Conservation (phyloP, 2,113 vertebrate species). For the Okapia johnstoni region DNA sequence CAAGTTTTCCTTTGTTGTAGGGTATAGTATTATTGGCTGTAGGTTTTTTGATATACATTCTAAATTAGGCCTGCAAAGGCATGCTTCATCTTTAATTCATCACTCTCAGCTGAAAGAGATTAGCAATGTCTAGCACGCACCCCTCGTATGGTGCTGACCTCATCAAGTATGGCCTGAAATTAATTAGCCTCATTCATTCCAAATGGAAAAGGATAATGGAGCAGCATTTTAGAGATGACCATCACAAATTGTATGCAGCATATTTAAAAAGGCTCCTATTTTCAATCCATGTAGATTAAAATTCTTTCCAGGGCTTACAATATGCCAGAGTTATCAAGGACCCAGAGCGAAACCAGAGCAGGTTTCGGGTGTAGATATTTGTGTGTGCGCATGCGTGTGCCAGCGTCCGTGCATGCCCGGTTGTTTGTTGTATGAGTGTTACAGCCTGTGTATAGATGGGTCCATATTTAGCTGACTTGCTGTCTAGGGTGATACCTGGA, state of each 20-base stretch:
- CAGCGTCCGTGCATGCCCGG: not conserved
- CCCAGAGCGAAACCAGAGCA: constrained; percentile 54
- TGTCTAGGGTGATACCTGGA: constrained; percentile 71
- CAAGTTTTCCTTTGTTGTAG: constrained; percentile 86
- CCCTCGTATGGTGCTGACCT: constrained; percentile 86
- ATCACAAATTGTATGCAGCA: constrained; percentile 83
- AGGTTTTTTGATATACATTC: constrained; percentile 88
- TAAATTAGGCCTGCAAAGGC: constrained; percentile 87
- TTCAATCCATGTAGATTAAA: constrained; percentile 79
- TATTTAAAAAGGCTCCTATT: constrained; percentile 80
- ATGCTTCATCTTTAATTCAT: constrained; percentile 90
- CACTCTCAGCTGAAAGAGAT: constrained; percentile 89
- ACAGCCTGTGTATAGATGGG: not conserved
- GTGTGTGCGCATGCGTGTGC: constrained; percentile 43
- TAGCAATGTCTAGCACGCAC: constrained; percentile 87
- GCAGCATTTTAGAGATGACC: constrained; percentile 86
- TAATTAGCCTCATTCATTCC: constrained; percentile 89
- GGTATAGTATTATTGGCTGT: constrained; percentile 86
- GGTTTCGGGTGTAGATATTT: constrained; percentile 59
- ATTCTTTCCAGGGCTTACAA: constrained; percentile 80
- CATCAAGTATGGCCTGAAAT: constrained; percentile 90
- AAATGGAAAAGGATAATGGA: constrained; percentile 86
- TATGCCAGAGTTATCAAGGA: constrained; percentile 73
- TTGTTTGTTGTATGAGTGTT: not conserved
- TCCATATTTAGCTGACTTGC: constrained; percentile 55